Conservation (phyloP, 2,888 invertebrate species). For the Clitarchus hookeri region DNA sequence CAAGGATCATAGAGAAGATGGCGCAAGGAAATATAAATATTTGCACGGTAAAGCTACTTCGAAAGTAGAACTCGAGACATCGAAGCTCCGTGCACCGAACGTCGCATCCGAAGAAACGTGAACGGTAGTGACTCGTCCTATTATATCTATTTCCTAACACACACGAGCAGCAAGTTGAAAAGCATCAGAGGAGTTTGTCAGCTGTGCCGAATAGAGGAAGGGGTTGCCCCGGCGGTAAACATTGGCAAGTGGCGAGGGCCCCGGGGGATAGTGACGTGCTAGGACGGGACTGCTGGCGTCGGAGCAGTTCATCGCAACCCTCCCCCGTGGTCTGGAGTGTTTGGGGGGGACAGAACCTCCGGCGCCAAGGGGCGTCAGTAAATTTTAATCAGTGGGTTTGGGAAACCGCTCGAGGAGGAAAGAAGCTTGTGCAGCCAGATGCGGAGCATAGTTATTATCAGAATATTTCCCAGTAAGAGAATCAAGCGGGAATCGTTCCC, state of each 20-base stretch:
- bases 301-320: neutral
- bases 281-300: neutral
- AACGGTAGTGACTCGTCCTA: no score
- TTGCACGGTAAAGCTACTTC: no score
- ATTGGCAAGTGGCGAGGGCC: neutral
- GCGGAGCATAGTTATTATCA: neutral
- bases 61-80: no score
- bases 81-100: no score
- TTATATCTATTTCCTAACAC: no score
- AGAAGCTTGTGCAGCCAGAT: no score
- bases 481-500: neutral
- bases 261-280: neutral
- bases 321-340: neutral
- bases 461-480: neutral
- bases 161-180: no score
- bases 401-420: neutral
- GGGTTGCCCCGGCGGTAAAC: neutral
- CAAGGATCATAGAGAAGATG: no score
- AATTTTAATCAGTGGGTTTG: neutral
- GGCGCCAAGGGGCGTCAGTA: constrained; percentile 1
- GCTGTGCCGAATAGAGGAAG: no score
- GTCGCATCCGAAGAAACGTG: no score
- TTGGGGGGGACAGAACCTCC: neutral
- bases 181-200: no score
- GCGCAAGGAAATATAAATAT: no score